Conservation (phyloP, 2,113 vertebrate species). For the Atlantisia rogersi region DNA sequence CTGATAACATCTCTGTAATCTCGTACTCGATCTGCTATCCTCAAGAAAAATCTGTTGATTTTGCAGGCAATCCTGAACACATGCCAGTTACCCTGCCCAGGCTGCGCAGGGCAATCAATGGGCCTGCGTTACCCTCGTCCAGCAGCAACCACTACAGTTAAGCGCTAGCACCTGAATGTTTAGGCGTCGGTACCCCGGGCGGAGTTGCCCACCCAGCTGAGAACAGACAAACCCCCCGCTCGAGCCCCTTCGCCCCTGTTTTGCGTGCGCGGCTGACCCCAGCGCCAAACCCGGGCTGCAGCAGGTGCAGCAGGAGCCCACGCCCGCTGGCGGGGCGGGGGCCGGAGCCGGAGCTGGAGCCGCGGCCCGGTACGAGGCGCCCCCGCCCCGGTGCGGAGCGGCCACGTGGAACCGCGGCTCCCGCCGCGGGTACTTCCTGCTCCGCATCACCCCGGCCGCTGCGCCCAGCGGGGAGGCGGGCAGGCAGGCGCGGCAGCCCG, state of each 20-base stretch:
- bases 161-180: neutral
- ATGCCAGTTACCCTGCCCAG: neutral
- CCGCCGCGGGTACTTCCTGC: constrained; percentile 70
- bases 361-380: constrained; percentile 22
- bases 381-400: constrained; percentile 43
- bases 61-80: too few species aligned
- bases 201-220: neutral
- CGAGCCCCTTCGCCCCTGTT: accelerated
- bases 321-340: neutral
- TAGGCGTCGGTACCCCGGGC: neutral
- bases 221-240: neutral
- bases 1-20: constrained; percentile 25
- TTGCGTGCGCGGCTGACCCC: neutral
- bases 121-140: neutral
- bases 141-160: accelerated
- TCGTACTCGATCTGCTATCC: neutral
- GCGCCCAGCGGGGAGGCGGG: neutral
- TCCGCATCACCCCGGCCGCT: neutral
- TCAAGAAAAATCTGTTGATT: neutral
- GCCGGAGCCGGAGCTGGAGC: neutral
- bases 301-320: neutral
- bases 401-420: constrained; percentile 72
- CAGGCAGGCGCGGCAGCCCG: neutral
- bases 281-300: neutral
- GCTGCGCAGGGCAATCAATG: neutral